These are phyloP conservation scores for Tupaia tana DNA, from an alignment of 2,113 vertebrate species.

Conservation along the genomic window DNA sequence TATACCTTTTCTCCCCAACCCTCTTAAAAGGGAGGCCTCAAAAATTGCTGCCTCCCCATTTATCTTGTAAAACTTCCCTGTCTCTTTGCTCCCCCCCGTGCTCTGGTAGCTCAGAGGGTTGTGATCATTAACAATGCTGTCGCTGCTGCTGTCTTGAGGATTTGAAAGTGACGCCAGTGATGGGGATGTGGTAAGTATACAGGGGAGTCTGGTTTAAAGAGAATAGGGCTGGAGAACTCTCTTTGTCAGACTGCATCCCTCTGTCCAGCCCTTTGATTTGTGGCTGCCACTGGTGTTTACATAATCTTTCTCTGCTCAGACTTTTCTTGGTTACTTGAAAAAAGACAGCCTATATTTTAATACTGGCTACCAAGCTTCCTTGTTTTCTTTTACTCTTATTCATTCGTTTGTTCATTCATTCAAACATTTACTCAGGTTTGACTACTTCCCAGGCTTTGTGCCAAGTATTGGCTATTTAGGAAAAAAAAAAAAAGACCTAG, in stretches of 20 bases:
- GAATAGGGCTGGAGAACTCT: not conserved
- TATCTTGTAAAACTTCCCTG: constrained; percentile 68
- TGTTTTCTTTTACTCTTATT: not conserved
- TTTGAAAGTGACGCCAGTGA: constrained; percentile 44
- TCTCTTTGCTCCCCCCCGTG: constrained; percentile 42
- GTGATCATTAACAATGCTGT: constrained; percentile 44
- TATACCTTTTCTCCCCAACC: constrained; percentile 52
- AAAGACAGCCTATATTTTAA: not conserved
- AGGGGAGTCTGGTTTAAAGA: constrained; percentile 55
- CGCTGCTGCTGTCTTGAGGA: constrained; percentile 24
- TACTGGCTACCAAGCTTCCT: not conserved
- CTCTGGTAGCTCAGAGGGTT: not conserved
- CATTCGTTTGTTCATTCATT: constrained; percentile 40
- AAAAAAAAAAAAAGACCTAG: not conserved
- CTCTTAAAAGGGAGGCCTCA: constrained; percentile 45
- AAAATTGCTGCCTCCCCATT: constrained; percentile 68
- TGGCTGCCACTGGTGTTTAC: constrained; percentile 13
- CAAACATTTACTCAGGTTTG: not conserved
- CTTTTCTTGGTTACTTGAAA: constrained; percentile 17
- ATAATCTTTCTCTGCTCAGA: not conserved
- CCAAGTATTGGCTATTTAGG: not conserved
- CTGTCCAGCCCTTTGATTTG: constrained; percentile 58
- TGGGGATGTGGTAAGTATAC: constrained; percentile 2
- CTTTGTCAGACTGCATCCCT: not conserved
- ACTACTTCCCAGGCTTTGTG: not conserved